Percentiles rank a stretch among this genome's conserved stretches.
phyloP scores from a whole-genome alignment of 2,797 vertebrate species.

The Gymnoscopelus braueri region DNA sequence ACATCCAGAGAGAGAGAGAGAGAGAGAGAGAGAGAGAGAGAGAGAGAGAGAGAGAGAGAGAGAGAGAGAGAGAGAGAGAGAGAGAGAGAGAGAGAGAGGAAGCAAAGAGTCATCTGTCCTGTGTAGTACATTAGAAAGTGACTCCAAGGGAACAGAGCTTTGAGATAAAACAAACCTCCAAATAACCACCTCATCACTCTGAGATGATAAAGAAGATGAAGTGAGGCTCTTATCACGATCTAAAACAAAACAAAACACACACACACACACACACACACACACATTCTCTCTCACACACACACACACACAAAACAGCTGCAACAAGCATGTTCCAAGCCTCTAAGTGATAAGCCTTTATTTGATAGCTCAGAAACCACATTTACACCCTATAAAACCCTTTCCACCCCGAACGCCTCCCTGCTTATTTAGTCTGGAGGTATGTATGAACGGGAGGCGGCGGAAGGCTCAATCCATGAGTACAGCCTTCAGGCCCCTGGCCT shows the following conservation, averaged over 20 bases:
- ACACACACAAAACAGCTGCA: conserved; percentile 21
- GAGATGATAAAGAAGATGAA: not conserved
- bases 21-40: too few species aligned
- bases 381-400: conserved; percentile 47
- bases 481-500: conserved; percentile 63
- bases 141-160: conserved; percentile 28
- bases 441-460: conserved; percentile 48
- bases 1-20: conserved; percentile 12
- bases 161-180: conserved; percentile 50
- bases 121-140: conserved; percentile 47
- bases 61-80: conserved; percentile 12
- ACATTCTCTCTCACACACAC: conserved; percentile 10
- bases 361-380: conserved; percentile 63
- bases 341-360: conserved; percentile 53
- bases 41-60: not conserved
- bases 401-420: conserved; percentile 28
- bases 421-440: conserved; percentile 60
- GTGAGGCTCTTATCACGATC: conserved; percentile 23
- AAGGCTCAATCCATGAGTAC: conserved; percentile 72
- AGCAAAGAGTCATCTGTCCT: conserved; percentile 45
- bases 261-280: conserved; percentile 13
- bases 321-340: conserved; percentile 39
- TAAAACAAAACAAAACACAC: not conserved
- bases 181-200: conserved; percentile 41
- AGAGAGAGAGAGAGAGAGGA: conserved; percentile 15